Conservation (phyloP, 2,888 invertebrate species). For the Empis livida region DNA sequence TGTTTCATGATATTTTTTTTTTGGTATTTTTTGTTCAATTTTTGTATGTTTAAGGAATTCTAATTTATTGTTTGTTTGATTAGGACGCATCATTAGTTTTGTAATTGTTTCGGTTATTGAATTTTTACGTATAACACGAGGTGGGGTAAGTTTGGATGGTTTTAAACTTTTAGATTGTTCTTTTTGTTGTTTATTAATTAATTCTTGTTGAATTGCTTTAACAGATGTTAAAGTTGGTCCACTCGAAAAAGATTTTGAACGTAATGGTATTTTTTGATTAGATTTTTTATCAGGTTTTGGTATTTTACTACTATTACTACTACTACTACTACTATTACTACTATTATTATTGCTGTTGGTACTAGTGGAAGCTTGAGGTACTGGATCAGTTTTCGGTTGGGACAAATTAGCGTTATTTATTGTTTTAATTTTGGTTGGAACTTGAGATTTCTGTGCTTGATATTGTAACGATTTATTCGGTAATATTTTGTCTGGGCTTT, state of each 20-base stretch:
- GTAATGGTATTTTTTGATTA: conserved; percentile 21
- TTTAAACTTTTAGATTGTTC: conserved; percentile 11
- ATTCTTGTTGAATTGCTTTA: conserved; percentile 29
- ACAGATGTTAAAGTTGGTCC: conserved; percentile 27
- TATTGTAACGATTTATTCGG: too few species aligned
- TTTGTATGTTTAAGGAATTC: conserved; percentile 16
- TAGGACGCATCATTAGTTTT: conserved; percentile 20
- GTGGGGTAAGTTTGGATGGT: conserved; percentile 18
- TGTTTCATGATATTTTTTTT: conserved; percentile 44
- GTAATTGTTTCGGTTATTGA: conserved; percentile 30
- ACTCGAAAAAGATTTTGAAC: conserved; percentile 32
- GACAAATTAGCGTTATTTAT: too few species aligned
- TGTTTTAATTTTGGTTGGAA: too few species aligned
- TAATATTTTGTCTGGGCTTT: too few species aligned
- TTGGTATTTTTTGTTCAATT: conserved; percentile 32
- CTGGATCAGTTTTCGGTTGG: too few species aligned
- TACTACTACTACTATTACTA: too few species aligned
- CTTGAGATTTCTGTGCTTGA: too few species aligned
- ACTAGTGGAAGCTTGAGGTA: too few species aligned
- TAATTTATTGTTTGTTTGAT: not conserved
- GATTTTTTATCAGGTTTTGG: conserved; percentile 20
- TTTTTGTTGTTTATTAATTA: conserved; percentile 22
- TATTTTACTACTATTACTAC: conserved; percentile 16
- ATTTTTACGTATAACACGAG: conserved; percentile 20
- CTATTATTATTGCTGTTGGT: too few species aligned